Evolutionary conservation across 2,113 vertebrate species (phyloP).

Genomic region (Rhinoptilus africanus): DNA sequence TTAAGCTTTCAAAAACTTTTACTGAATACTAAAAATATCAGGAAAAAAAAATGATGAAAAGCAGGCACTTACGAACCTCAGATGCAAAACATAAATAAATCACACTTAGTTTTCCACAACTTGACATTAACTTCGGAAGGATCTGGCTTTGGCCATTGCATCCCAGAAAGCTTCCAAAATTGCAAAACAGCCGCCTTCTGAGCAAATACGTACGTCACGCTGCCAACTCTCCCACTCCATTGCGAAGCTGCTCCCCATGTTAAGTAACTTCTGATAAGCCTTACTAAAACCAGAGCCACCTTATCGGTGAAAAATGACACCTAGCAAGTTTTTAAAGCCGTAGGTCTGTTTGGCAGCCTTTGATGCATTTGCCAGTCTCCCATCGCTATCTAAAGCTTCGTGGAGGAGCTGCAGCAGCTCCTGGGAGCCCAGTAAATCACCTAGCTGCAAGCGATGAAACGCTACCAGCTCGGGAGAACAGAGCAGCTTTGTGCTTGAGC

Average conservation of each 20-base stretch:
- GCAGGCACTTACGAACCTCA: background rate
- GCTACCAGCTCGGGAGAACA: background rate
- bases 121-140: background rate
- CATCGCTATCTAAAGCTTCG: background rate
- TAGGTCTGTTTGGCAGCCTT: background rate
- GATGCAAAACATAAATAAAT: background rate
- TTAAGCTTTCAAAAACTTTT: background rate
- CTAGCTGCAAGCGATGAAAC: background rate
- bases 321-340: background rate
- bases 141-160: background rate
- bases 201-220: background rate
- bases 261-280: slow-evolving; percentile 27
- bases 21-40: background rate
- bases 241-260: background rate
- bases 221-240: background rate
- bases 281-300: slow-evolving; percentile 27
- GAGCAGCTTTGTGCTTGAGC: background rate
- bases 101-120: background rate
- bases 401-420: background rate
- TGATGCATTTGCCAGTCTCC: slow-evolving; percentile 6
- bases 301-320: slow-evolving; percentile 60
- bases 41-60: background rate
- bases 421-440: background rate
- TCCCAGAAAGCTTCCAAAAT: slow-evolving; percentile 51
- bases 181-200: slow-evolving; percentile 27